Evolutionary conservation across 2,797 vertebrate genomes (phyloP).

Genomic region (Crocodylus rhombifer): DNA sequence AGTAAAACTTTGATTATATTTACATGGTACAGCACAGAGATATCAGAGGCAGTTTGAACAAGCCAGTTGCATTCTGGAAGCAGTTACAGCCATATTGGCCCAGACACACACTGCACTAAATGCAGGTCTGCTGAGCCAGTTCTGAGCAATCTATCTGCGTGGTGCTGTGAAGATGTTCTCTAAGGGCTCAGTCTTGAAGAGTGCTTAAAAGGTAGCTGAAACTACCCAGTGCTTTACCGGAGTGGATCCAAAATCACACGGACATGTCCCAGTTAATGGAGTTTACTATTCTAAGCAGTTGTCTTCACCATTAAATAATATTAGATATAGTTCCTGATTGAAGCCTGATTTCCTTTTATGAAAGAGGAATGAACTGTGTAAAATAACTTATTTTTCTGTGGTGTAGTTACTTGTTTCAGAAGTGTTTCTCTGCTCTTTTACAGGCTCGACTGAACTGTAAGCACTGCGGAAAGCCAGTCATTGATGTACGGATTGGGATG

Average conservation of each 20-base stretch:
- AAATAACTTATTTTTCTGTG: not conserved
- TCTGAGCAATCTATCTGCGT: too few relatives aligned
- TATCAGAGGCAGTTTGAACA: too few relatives aligned
- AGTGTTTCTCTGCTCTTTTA: slow-evolving; percentile 2
- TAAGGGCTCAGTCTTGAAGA: not conserved
- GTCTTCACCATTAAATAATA: not conserved
- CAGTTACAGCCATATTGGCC: too few relatives aligned
- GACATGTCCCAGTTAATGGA: accelerated
- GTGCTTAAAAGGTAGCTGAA: not conserved
- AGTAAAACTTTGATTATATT: not conserved
- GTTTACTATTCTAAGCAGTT: not conserved
- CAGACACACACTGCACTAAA: too few relatives aligned
- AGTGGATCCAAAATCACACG: not conserved
- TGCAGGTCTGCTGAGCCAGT: too few relatives aligned
- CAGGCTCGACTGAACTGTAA: slow-evolving; percentile 99
- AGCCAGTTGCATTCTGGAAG: too few relatives aligned
- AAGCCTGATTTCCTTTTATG: not conserved
- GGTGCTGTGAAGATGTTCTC: not conserved
- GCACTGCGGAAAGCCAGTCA: slow-evolving; percentile 98
- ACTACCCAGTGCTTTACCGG: not conserved
- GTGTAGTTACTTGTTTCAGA: not conserved
- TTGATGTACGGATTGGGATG: slow-evolving; percentile 98
- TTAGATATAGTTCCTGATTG: not conserved
- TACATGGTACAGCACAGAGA: too few relatives aligned
- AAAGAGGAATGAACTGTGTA: not conserved